These are phyloP conservation scores for Hormiphora californensis DNA, from an alignment of 37 sponge, comb jelly and placozoan genomes.

Conservation along the genomic window DNA sequence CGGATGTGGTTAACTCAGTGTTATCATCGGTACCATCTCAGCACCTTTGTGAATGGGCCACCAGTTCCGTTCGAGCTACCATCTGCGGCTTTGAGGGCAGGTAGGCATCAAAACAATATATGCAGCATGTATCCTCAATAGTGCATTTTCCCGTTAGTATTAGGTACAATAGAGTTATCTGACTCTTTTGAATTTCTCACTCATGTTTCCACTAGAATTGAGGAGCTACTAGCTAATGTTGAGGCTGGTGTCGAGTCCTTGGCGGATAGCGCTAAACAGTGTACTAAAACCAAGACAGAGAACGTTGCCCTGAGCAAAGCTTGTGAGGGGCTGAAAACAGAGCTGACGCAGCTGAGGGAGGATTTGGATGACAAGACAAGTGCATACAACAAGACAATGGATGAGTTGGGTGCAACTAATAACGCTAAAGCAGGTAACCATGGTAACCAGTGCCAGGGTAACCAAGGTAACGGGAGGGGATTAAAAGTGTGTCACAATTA, in stretches of 20 bases:
- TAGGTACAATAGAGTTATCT: no score
- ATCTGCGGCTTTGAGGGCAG: slow-evolving; percentile 40
- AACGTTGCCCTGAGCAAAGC: slow-evolving; percentile 7
- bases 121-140: no score
- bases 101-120: no score
- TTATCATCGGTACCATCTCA: slow-evolving; percentile 39
- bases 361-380: background rate
- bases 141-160: no score
- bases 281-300: background rate
- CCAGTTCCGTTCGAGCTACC: slow-evolving; percentile 34
- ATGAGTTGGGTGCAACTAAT: background rate
- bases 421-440: slow-evolving; percentile 31
- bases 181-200: background rate
- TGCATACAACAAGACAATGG: slow-evolving; percentile 31
- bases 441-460: no score
- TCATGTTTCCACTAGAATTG: background rate
- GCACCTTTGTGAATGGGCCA: slow-evolving; percentile 49
- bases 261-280: slow-evolving; percentile 2
- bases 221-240: slow-evolving; percentile 47
- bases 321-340: slow-evolving; percentile 14
- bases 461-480: no score
- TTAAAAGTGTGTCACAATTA: no score
- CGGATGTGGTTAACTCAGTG: slow-evolving; percentile 31
- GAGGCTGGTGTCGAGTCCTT: slow-evolving; percentile 19
- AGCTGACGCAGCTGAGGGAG: background rate